Conservation (phyloP, 2,888 invertebrate species). For the Oxyteleia sp. region DNA sequence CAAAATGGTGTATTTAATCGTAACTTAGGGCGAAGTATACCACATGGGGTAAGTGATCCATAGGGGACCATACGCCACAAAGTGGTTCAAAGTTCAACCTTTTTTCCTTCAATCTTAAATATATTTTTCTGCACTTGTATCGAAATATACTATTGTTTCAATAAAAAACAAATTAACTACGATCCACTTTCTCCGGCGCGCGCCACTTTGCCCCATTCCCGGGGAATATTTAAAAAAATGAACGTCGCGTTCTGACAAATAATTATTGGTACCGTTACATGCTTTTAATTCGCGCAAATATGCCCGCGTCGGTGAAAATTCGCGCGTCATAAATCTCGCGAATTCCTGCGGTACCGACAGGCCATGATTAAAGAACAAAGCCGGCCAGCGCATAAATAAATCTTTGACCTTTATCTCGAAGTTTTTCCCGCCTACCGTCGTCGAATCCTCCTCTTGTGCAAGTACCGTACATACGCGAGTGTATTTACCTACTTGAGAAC, state of each 20-base stretch:
- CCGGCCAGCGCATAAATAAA: constrained; percentile 67
- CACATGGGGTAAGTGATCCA: too few relatives aligned
- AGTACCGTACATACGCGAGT: constrained; percentile 69
- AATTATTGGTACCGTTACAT: constrained; percentile 25
- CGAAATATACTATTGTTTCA: too few relatives aligned
- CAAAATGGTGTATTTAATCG: too few relatives aligned
- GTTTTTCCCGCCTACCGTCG: constrained; percentile 66
- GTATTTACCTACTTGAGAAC: constrained; percentile 70
- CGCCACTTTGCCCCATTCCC: constrained; percentile 1
- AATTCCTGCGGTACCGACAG: constrained; percentile 56
- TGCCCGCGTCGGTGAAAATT: constrained; percentile 57
- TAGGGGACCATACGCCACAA: too few relatives aligned
- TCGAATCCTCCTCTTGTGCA: constrained; percentile 64
- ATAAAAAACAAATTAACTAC: too few relatives aligned
- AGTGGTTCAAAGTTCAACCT: too few relatives aligned
- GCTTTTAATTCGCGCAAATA: constrained; percentile 36
- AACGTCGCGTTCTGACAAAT: constrained; percentile 3
- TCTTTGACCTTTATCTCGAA: constrained; percentile 72
- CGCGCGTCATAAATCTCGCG: constrained; percentile 61
- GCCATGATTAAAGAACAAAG: constrained; percentile 70
- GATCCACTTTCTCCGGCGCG: not conserved
- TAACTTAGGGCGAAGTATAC: too few relatives aligned
- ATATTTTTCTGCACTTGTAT: too few relatives aligned
- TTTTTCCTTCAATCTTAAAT: too few relatives aligned
- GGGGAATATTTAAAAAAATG: not conserved